Base-by-base conservation (phyloP, 2,113 vertebrate genomes). In the Bambusicola thoracicus region DNA sequence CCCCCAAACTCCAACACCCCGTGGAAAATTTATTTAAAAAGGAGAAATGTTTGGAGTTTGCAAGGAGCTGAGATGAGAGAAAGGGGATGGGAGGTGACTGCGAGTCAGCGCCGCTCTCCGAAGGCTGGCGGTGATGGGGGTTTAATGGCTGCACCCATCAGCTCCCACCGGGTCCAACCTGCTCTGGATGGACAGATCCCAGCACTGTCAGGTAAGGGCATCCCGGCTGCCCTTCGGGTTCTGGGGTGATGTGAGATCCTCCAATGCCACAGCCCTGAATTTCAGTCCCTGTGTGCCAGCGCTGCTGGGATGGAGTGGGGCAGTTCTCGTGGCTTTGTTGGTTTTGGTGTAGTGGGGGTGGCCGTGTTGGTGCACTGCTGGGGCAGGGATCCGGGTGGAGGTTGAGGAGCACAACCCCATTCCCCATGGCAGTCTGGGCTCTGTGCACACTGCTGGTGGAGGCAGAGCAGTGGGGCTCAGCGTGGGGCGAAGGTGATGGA, bases 331-430 rank as follows among this genome's bases (percentile, higher is more conserved):
- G 61, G 25, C 29, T 89, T 18, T 38, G 17, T 21, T 13, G 20
- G n/a, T 38, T 81, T 56, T 8, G 59, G 20, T 70, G 70, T 44
- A 76, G 69, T 41, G 11, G 29, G 65, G 66, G 63, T 40, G 17
- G 24, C n/a, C 0, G 0, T 1, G 2, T 32, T 4, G 0, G 4
- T 48, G 53, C 3, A 2, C 46, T 0, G 3, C 8, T 0, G 0
- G n/a, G 51, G 34, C 36, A 30, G 65, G 58, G 51, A 6, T 69
- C 6, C 1, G 6, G 46, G 53, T 30, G 73, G 21, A 5, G 1
- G 21, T 43, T 0, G 4, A 34, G 43, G 49, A 18, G 40, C 8
- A 18, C 14, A 20, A 22, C 34, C 74, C 41, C 16, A 12, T 16
- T 29, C 21, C 14, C 55, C 9, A 5, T 21, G 2, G 25, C 3